Evolutionary conservation across 2,888 invertebrate genomes (phyloP), one percentile per base, ranked within the genome.

Genomic region (Rhyacophila evoluta): DNA sequence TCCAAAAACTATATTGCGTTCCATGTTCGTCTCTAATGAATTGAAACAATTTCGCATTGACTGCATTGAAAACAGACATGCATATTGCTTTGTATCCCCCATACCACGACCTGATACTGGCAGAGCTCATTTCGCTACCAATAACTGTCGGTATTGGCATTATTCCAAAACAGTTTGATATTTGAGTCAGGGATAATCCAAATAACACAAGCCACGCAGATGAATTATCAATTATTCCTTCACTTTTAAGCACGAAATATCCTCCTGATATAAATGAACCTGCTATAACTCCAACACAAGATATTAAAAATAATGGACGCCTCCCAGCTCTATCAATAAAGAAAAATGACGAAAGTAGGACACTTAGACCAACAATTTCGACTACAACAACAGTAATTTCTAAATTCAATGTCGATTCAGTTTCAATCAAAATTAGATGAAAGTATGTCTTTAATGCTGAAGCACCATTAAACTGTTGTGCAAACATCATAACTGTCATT

Each of bases 61-160:
- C 15, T 0, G 78, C 25, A 36, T 74, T 74, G 25, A 74, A 74
- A 4, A 74, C 74, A 5, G 74, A 74, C 28, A 74, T 10, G 27
- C 12, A 25, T 6, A 78, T 78, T 3, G 74, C 39, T 70, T 74
- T 78, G 12, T 74, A 78, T 27, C 69, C 78, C 41, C 78, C 74
- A 19, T 67, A 73, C 78, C 78, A 78, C 12, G 78, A 74, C 38
- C 78, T 27, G 3, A 78, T 74, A 41, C 78, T 78, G 6, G 78
- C 78, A 4, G 78, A 74, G 33, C 78, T 78, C 78, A 78, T 78
- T 41, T 78, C 78, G 12, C 78, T 78, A 11, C 70, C 69, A 4
- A 78, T 75, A 2, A 75, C 27, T 1, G 39, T 71, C n/a, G 75
- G 75, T 12, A 75, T 39, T 2, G 71, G n/a, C 15, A 68, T 38